Evolutionary conservation across 2,113 vertebrate species (phyloP), one percentile per base, ranked within the genome.

Genomic region (Brevimyrus niger): DNA sequence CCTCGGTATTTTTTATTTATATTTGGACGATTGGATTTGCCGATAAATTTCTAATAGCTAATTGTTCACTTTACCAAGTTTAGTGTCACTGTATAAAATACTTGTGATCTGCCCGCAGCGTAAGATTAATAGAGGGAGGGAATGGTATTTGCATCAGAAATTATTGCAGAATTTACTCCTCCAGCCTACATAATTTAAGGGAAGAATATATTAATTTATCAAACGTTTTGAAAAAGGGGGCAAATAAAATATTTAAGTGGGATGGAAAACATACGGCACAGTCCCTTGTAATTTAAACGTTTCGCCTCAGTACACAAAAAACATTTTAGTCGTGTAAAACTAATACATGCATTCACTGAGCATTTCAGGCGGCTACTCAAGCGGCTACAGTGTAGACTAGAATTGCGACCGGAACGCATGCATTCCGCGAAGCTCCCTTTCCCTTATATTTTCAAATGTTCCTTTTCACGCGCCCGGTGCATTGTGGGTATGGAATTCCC

Each of bases 401-500:
- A 17, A 80, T 5, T 38, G 31, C 35, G 15, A 80, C 73, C 73
- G 35, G 35, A 42, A 44, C 27, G 50, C 27, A 46, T 11, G 31
- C 55, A 61, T 44, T 65, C 87, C 23, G 35, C 44, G 23, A 53
- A 19, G 38, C 86, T 9, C 27, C 86, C 65, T 38, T 58, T 55
- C 42, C 65, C 76, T 17, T 61, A 42, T 61, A 38, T 58, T 61
- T 82, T 83, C 87, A 87, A 73, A 58, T 23, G 35, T 58, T 73
- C 51, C 80, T 53, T 88, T 80, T 65, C 27, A 21, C 80, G 92
- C 23, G 92, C 94, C 92, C 92, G 91, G 91, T 95, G 96, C 95
- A 96, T 96, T 96, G 94, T 92, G 96, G 97, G 96, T 96, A 96
- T 94, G 96, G 95, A 95, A 96, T 95, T 96, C 96, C 96, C 95